phyloP scores from a whole-genome alignment of 2,888 invertebrate species.

The Sarcophaga caerulescens region DNA sequence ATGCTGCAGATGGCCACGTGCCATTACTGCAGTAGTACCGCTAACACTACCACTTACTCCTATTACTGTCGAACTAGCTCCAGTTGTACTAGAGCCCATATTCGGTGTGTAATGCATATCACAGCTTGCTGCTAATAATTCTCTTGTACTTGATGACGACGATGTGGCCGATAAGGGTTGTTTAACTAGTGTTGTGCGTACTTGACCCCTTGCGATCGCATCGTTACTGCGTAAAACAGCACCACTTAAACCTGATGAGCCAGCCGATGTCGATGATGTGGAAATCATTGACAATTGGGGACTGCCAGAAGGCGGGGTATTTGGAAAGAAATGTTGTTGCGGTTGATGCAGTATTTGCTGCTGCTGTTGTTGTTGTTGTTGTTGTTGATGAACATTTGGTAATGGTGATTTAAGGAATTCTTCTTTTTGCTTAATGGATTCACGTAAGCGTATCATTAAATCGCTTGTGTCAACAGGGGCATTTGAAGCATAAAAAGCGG shows the following conservation, averaged over 20 bases:
- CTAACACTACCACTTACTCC: constrained; percentile 67
- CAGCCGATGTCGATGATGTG: constrained; percentile 69
- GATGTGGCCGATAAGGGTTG: constrained; percentile 70
- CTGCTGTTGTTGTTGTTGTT: constrained; percentile 66
- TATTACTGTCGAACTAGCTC: constrained; percentile 52
- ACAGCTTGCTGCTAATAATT: constrained; percentile 74
- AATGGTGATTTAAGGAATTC: constrained; percentile 90
- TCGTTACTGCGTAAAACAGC: constrained; percentile 50
- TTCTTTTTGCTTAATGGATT: constrained; percentile 94
- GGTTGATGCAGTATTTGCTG: constrained; percentile 70
- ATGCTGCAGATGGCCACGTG: constrained; percentile 45
- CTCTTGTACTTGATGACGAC: constrained; percentile 71
- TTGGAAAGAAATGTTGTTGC: constrained; percentile 72
- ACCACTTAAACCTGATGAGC: constrained; percentile 59
- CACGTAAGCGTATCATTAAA: constrained; percentile 87
- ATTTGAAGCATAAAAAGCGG: constrained; percentile 68
- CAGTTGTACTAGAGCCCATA: constrained; percentile 61
- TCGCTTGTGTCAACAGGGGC: constrained; percentile 75
- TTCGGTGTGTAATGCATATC: constrained; percentile 76
- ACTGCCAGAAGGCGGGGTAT: constrained; percentile 70
- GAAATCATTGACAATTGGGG: constrained; percentile 70
- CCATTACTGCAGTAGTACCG: constrained; percentile 46
- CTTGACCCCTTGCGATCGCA: constrained; percentile 70
- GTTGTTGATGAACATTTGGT: constrained; percentile 71
- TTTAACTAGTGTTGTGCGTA: constrained; percentile 70